These are phyloP conservation scores for Dione juno DNA, from an alignment of 2,888 invertebrate genomes.

Conservation along the genomic window DNA sequence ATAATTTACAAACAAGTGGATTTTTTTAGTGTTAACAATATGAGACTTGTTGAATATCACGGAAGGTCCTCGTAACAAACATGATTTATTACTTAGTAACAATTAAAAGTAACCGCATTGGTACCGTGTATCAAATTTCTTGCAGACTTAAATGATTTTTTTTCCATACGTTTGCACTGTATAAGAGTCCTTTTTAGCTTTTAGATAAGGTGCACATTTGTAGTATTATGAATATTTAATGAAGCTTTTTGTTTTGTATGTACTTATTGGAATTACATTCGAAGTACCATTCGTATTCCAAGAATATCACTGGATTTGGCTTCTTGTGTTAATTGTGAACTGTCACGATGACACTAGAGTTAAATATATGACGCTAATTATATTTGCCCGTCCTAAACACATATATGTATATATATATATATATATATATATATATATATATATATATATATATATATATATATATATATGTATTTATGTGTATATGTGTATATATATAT, in stretches of 20 bases:
- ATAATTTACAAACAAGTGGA: neutral
- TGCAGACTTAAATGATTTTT: neutral
- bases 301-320: slow-evolving; percentile 40
- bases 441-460: no score
- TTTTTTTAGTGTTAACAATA: neutral
- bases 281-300: slow-evolving; percentile 38
- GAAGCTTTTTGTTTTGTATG: neutral
- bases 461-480: no score
- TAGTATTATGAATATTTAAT: neutral
- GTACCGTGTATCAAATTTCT: neutral
- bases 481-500: no score
- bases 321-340: slow-evolving; percentile 37
- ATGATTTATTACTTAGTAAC: slow-evolving; percentile 12
- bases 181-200: neutral
- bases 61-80: neutral
- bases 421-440: no score
- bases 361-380: slow-evolving; percentile 31
- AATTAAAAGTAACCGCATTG: slow-evolving; percentile 16
- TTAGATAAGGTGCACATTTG: neutral
- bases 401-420: no score
- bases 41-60: neutral
- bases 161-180: neutral
- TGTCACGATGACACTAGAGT: slow-evolving; percentile 37
- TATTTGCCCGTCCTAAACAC: neutral
- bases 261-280: slow-evolving; percentile 29